Conservation (phyloP, 2,113 vertebrate genomes). For the Labeo catla region DNA sequence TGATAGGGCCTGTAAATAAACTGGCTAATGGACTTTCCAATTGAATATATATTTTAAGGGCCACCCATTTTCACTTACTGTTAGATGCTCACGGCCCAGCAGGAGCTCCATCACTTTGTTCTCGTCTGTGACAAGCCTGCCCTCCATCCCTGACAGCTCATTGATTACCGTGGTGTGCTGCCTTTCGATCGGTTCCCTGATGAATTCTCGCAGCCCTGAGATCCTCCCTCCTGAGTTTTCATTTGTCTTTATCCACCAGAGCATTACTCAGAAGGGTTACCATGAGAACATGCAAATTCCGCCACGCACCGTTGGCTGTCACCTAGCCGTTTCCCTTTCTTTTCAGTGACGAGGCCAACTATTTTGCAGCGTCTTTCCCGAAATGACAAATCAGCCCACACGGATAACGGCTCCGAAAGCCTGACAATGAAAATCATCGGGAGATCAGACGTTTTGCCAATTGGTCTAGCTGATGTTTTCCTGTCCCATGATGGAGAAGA, state of each 20-base stretch:
- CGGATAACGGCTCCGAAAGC: slow-evolving; percentile 4
- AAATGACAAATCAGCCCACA: slow-evolving; percentile 32
- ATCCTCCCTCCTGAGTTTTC: slow-evolving; percentile 19
- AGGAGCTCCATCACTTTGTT: slow-evolving; percentile 24
- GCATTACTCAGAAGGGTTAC: slow-evolving; percentile 43
- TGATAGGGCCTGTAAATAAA: not conserved
- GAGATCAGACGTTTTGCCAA: slow-evolving; percentile 25
- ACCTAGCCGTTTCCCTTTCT: slow-evolving; percentile 10
- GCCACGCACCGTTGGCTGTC: not conserved
- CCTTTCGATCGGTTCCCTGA: slow-evolving; percentile 39
- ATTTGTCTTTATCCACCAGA: slow-evolving; percentile 46
- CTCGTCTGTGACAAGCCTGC: slow-evolving; percentile 23
- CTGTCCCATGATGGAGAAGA: slow-evolving; percentile 40
- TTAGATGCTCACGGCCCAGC: slow-evolving; percentile 11
- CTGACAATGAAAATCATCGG: slow-evolving; percentile 23
- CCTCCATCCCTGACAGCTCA: slow-evolving; percentile 43
- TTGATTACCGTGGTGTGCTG: slow-evolving; percentile 47
- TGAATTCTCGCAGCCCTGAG: slow-evolving; percentile 34
- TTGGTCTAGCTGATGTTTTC: slow-evolving; percentile 44
- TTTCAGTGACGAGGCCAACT: not conserved
- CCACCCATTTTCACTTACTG: slow-evolving; percentile 30
- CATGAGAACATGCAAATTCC: slow-evolving; percentile 57
- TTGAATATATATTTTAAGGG: slow-evolving; percentile 11
- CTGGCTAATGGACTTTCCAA: not conserved
- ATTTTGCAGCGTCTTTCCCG: slow-evolving; percentile 12